Percentiles rank a stretch among this genome's conserved stretches.
Evolutionary conservation across 2,888 invertebrate genomes (phyloP).

Genomic region (Agapetus fuscipes): DNA sequence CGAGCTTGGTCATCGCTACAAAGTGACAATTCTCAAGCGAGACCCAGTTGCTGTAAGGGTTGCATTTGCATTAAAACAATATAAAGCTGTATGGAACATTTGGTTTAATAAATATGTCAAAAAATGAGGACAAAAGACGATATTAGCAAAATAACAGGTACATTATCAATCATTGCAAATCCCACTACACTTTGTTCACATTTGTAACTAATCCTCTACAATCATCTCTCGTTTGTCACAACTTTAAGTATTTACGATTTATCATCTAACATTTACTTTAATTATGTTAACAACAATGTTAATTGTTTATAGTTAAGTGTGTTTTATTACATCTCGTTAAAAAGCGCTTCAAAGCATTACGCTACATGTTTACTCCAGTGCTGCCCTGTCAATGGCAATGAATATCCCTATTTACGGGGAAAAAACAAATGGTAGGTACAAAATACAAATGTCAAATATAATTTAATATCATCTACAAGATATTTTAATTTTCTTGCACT

Average conservation of each 20-base stretch:
- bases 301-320: constrained; percentile 8
- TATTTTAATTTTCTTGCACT: no score
- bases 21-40: no score
- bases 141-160: constrained; percentile 22
- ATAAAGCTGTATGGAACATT: constrained; percentile 20
- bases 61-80: no score
- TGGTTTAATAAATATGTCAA: constrained; percentile 24
- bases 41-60: no score
- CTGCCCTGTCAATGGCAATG: constrained; percentile 12
- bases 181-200: constrained; percentile 20
- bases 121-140: constrained; percentile 21
- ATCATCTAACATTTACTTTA: constrained; percentile 16
- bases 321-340: constrained; percentile 13
- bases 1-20: no score
- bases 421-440: not conserved
- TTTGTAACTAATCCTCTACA: constrained; percentile 23
- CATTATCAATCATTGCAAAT: constrained; percentile 19
- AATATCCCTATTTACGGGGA: not conserved
- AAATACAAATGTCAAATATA: not conserved
- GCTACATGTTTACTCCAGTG: constrained; percentile 12
- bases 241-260: constrained; percentile 13
- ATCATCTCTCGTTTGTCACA: constrained; percentile 25
- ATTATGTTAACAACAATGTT: constrained; percentile 15
- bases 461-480: no score
- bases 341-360: constrained; percentile 18